Conservation (phyloP, 2,113 vertebrate species). For the Peromyscus maniculatus region DNA sequence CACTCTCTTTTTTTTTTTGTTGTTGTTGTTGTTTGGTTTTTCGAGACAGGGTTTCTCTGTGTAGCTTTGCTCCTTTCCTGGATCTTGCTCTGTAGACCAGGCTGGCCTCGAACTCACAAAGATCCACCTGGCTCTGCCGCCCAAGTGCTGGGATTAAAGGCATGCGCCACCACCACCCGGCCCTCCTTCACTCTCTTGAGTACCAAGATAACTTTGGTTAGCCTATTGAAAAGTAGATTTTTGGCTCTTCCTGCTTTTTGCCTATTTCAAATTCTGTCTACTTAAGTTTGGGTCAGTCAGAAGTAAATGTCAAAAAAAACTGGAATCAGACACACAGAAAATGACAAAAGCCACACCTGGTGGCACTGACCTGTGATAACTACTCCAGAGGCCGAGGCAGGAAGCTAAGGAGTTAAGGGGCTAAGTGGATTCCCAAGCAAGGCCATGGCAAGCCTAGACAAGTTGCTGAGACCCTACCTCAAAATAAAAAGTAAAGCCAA, state of each 20-base stretch:
- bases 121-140: too few species aligned
- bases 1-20: neutral
- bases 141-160: too few species aligned
- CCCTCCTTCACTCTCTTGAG: neutral
- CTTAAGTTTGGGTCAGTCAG: neutral
- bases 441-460: neutral
- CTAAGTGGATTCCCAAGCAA: neutral
- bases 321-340: neutral
- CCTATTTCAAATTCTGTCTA: neutral
- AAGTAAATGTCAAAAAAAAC: neutral
- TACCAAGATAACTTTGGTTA: neutral
- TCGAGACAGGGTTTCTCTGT: too few species aligned
- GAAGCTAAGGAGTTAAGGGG: neutral
- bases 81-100: too few species aligned
- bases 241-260: neutral
- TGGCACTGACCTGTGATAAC: neutral
- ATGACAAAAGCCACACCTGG: neutral
- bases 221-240: neutral
- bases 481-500: neutral
- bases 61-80: too few species aligned
- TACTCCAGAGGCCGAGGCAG: neutral
- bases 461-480: neutral
- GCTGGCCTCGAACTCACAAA: too few species aligned
- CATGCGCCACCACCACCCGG: too few species aligned
- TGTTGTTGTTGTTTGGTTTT: too few species aligned